These are phyloP conservation scores for Thalassoma bifasciatum DNA, from an alignment of 2,113 vertebrate genomes.

Conservation along the genomic window DNA sequence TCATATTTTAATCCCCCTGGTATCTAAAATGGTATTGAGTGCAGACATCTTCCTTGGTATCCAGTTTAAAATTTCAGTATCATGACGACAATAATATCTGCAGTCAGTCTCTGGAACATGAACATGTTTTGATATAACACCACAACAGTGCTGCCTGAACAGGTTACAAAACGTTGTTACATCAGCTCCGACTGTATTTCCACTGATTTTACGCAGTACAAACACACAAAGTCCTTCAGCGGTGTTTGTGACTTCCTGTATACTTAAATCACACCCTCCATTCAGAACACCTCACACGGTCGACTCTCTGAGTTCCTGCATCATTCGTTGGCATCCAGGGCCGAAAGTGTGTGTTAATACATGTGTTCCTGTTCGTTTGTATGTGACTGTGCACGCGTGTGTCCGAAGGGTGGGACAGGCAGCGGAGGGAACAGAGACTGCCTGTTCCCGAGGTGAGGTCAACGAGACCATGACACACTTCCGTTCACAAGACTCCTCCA, in stretches of 20 bases:
- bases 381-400: slow-evolving; percentile 39
- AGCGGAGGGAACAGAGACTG: slow-evolving; percentile 80
- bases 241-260: slow-evolving; percentile 33
- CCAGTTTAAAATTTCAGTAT: too few relatives aligned
- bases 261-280: slow-evolving; percentile 52
- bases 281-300: slow-evolving; percentile 36
- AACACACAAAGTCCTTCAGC: slow-evolving; percentile 27
- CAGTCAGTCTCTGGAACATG: not conserved
- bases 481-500: slow-evolving; percentile 62
- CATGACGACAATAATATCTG: too few relatives aligned
- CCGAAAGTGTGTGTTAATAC: slow-evolving; percentile 47
- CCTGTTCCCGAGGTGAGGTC: slow-evolving; percentile 84
- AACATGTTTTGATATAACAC: not conserved
- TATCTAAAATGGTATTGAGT: too few relatives aligned
- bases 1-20: too few relatives aligned
- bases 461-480: slow-evolving; percentile 74
- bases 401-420: slow-evolving; percentile 79
- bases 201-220: not conserved
- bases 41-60: too few relatives aligned
- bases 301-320: slow-evolving; percentile 56
- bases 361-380: slow-evolving; percentile 25
- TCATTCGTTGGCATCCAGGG: slow-evolving; percentile 53
- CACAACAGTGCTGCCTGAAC: not conserved
- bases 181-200: not conserved
- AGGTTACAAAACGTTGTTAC: not conserved